Percentiles rank a stretch among this genome's conserved stretches.
These are phyloP conservation scores for Caenorhabditis inopinata DNA, from an alignment of 1,140 invertebrate genomes.

Conservation along the genomic window DNA sequence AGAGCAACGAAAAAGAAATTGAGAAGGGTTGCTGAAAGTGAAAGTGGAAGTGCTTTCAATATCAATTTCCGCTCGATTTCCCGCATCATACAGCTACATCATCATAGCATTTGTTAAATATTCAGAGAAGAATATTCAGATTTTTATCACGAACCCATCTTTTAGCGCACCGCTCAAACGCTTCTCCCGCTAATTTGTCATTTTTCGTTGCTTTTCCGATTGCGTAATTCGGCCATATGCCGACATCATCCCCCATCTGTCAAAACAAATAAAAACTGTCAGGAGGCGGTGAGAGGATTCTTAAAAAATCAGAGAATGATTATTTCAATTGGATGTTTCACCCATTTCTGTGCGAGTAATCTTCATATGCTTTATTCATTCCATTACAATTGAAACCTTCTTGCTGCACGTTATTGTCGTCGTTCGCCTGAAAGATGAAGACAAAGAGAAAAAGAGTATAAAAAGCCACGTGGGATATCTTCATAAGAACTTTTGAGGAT, in stretches of 20 bases:
- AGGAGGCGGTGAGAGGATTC: background rate
- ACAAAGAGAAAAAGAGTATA: too few relatives aligned
- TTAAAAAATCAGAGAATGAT: background rate
- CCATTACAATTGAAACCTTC: too few relatives aligned
- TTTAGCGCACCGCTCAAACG: background rate
- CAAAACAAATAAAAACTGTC: slow-evolving; percentile 29
- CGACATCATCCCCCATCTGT: background rate
- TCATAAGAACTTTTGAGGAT: too few relatives aligned
- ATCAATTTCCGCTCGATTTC: slow-evolving; percentile 24
- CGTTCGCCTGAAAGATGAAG: too few relatives aligned
- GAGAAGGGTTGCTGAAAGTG: background rate
- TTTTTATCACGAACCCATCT: slow-evolving; percentile 2
- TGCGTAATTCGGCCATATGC: slow-evolving; percentile 17
- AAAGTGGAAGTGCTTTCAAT: background rate
- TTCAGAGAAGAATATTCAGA: background rate
- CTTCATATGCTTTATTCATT: too few relatives aligned
- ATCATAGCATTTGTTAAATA: background rate
- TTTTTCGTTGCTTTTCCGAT: background rate
- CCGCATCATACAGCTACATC: too few relatives aligned
- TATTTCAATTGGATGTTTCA: too few relatives aligned
- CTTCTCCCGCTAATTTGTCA: background rate
- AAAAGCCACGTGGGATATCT: too few relatives aligned
- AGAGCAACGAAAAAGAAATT: background rate
- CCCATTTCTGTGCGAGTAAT: too few relatives aligned
- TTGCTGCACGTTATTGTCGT: too few relatives aligned